Conservation (phyloP, 2,888 invertebrate genomes). For the Halocaridina rubra region DNA sequence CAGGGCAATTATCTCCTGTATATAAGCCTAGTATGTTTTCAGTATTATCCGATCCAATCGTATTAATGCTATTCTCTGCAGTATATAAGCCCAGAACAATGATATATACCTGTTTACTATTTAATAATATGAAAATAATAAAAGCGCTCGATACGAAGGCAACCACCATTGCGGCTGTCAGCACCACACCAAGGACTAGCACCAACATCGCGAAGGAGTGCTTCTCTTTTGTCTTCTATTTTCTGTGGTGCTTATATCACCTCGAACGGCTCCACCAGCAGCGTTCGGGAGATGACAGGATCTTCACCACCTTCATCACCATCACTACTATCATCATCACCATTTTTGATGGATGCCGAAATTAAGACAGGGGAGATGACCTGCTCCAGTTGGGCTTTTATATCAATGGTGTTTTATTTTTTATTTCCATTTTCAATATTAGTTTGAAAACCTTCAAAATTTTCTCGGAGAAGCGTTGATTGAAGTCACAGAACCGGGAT, state of each 20-base stretch:
- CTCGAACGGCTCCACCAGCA: background rate
- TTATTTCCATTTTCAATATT: no score
- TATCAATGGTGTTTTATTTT: no score
- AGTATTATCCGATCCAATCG: no score
- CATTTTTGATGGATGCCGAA: no score
- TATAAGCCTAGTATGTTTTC: no score
- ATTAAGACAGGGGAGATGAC: no score
- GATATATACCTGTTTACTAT: slow-evolving; percentile 53
- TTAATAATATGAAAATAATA: slow-evolving; percentile 57
- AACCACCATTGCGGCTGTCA: slow-evolving; percentile 53
- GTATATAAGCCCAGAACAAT: background rate
- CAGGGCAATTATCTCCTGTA: no score
- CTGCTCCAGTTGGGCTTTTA: no score
- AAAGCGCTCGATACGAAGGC: slow-evolving; percentile 49
- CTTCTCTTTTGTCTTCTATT: background rate
- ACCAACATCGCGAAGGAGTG: slow-evolving; percentile 13
- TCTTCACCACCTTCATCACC: background rate
- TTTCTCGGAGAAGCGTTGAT: no score
- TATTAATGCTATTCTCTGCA: no score
- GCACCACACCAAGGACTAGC: slow-evolving; percentile 43
- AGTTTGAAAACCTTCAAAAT: no score
- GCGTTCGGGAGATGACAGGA: background rate
- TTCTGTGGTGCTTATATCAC: background rate
- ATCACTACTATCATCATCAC: background rate
- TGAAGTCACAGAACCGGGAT: no score